Conservation (phyloP, 1,140 invertebrate species). For the Bombus picipes region DNA sequence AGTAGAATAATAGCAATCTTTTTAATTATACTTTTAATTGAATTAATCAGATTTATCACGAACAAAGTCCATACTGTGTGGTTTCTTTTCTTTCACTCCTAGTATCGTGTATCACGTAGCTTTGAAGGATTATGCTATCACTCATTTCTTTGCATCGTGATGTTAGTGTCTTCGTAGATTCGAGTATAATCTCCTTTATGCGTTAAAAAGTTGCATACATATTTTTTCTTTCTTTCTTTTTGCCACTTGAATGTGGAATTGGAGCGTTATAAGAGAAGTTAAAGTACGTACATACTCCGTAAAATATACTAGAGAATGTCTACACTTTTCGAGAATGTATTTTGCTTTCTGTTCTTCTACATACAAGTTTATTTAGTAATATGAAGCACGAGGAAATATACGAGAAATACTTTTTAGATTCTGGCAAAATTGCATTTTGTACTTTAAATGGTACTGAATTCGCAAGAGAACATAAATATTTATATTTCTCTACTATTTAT, state of each 20-base stretch:
- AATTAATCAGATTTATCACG: neutral
- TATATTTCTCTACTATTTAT: neutral
- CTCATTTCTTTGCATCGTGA: neutral
- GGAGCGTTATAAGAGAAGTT: neutral
- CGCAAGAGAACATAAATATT: neutral
- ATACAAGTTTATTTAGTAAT: neutral
- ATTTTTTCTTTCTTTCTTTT: neutral
- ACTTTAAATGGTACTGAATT: neutral
- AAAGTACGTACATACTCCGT: neutral
- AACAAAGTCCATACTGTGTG: neutral
- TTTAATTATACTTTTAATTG: neutral
- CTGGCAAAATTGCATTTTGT: neutral
- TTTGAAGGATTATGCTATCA: neutral
- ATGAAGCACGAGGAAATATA: neutral
- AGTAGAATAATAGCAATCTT: neutral
- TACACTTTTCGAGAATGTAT: neutral
- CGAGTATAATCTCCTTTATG: neutral
- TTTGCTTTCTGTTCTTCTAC: neutral
- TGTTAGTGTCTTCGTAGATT: neutral
- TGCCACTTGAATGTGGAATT: neutral
- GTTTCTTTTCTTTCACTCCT: neutral
- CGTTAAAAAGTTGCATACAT: neutral
- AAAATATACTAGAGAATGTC: neutral
- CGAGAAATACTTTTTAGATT: neutral
- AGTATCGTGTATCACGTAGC: neutral